phyloP scores from a whole-genome alignment of 2,113 vertebrate species.

The Aphelocoma coerulescens region DNA sequence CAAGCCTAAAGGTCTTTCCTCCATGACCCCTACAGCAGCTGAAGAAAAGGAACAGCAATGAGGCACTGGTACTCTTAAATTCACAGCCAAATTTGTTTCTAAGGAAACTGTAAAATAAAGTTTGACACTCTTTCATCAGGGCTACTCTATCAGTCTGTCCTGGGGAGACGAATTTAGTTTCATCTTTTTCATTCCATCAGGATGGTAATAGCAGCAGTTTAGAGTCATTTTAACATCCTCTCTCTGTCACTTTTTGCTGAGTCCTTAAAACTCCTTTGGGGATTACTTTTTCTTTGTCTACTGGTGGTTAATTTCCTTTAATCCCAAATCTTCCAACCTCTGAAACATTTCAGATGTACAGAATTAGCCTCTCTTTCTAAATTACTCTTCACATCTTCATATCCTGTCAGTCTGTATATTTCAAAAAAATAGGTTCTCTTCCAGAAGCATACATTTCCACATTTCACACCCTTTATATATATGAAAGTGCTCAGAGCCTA shows the following conservation, averaged over 20 bases:
- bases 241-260: not conserved
- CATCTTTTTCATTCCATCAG: not conserved
- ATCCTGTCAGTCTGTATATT: not conserved
- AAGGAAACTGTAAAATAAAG: not conserved
- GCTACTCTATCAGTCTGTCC: not conserved
- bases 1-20: not conserved
- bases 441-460: not conserved
- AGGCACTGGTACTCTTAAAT: not conserved
- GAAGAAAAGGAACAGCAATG: not conserved
- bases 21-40: not conserved
- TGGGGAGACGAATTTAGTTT: not conserved
- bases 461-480: not conserved
- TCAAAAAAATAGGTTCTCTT: not conserved
- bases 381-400: not conserved
- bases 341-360: not conserved
- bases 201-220: not conserved
- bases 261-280: not conserved
- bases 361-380: not conserved
- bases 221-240: not conserved
- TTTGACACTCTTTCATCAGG: not conserved
- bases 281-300: slow-evolving; percentile 42
- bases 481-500: not conserved
- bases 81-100: not conserved
- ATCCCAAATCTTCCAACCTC: not conserved
- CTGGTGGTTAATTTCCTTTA: not conserved